Evolutionary conservation across 2,113 vertebrate species (phyloP).

Genomic region (Polypterus senegalus): DNA sequence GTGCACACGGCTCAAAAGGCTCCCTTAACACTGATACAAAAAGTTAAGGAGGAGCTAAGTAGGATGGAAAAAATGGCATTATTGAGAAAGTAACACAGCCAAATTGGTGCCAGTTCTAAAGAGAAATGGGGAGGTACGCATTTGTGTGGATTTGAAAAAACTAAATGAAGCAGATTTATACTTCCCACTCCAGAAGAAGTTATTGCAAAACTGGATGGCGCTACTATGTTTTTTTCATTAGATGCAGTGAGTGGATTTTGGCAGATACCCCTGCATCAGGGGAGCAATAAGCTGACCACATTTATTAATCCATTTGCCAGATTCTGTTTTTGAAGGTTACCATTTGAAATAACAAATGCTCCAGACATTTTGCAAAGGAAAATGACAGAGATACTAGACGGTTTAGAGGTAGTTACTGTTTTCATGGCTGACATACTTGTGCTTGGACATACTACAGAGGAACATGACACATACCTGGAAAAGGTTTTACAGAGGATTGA

Average conservation of each 20-base stretch:
- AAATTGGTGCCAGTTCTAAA: background rate
- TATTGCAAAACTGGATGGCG: background rate
- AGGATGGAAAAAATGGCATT: background rate
- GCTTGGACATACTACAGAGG: background rate
- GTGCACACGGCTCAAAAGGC: background rate
- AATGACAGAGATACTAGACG: background rate
- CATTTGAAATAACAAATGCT: background rate
- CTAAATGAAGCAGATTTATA: background rate
- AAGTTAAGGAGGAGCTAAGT: background rate
- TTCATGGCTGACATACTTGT: constrained; percentile 4
- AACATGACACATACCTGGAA: background rate
- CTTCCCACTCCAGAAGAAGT: background rate
- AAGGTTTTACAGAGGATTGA: background rate
- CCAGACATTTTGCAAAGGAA: constrained; percentile 1
- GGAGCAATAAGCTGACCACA: background rate
- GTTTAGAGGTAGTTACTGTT: background rate
- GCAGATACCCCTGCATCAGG: background rate
- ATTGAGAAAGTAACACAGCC: background rate
- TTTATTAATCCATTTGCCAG: constrained; percentile 4
- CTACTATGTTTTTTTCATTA: constrained; percentile 1
- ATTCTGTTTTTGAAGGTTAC: background rate
- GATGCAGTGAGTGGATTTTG: background rate
- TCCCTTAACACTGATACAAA: background rate
- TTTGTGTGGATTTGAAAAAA: background rate
- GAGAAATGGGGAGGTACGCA: background rate